A percentile compares a stretch with the other conserved stretches of the same genome.
Evolutionary conservation across 1,140 invertebrate species (phyloP).

Genomic region (Euwallacea similis): DNA sequence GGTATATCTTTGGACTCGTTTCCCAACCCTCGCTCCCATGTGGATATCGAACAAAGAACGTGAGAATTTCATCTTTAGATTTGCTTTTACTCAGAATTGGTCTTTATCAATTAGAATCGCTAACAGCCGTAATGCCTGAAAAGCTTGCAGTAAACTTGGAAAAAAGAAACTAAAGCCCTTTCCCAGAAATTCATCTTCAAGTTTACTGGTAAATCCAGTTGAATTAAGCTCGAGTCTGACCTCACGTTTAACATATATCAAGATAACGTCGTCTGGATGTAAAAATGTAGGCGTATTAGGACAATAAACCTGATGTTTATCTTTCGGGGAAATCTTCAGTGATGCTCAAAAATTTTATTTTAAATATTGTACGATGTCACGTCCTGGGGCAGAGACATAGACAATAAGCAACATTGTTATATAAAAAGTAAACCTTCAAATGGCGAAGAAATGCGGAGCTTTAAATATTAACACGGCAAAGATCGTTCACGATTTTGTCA

Average conservation of each 20-base stretch:
- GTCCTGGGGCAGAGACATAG: neutral
- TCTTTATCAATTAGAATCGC: too few relatives aligned
- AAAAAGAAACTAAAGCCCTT: neutral
- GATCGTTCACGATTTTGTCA: too few relatives aligned
- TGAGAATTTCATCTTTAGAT: neutral
- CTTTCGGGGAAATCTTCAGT: neutral
- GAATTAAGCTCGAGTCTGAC: neutral
- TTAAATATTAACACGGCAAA: too few relatives aligned
- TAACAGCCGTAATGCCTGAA: too few relatives aligned
- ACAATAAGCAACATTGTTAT: too few relatives aligned
- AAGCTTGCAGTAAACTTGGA: too few relatives aligned
- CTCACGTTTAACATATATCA: conserved; percentile 5
- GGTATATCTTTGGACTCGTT: conserved; percentile 15
- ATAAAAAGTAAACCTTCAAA: too few relatives aligned
- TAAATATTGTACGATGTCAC: neutral
- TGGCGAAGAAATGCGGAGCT: too few relatives aligned
- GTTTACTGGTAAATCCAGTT: neutral
- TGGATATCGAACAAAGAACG: conserved; percentile 8
- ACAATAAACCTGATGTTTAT: conserved; percentile 3
- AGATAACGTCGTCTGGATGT: conserved; percentile 1
- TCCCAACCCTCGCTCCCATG: conserved; percentile 5
- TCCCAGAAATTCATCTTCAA: neutral
- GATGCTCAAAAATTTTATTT: neutral
- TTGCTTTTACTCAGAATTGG: too few relatives aligned
- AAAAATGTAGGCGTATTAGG: conserved; percentile 1